A percentile compares a stretch with the other conserved stretches of the same genome.
phyloP scores from a whole-genome alignment of 2,113 vertebrate species.

The Carettochelys insculpta region DNA sequence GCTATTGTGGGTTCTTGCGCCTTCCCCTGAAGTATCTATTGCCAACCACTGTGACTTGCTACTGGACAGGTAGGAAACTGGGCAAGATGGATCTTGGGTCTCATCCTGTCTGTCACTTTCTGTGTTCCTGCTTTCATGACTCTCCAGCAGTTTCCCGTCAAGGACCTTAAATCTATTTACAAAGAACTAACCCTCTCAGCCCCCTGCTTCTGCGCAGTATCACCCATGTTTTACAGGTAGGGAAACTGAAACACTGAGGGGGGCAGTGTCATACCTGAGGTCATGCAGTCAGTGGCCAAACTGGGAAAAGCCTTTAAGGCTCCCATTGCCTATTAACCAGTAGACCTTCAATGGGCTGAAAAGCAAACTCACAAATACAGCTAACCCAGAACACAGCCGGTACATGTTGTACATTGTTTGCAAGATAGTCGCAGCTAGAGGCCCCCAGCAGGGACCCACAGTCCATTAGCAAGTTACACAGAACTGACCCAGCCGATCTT shows the following conservation, averaged over 20 bases:
- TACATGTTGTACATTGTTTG: background rate
- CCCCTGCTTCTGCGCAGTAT: accelerated
- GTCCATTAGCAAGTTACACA: background rate
- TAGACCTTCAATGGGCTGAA: background rate
- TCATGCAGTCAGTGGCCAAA: background rate
- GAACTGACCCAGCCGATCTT: background rate
- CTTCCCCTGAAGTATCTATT: background rate
- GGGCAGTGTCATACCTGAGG: background rate
- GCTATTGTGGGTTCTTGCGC: background rate
- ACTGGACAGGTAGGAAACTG: background rate
- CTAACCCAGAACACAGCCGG: background rate
- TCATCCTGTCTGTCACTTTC: background rate
- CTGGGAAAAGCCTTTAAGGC: background rate
- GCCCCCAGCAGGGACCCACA: background rate
- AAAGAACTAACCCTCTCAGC: background rate
- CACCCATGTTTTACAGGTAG: background rate
- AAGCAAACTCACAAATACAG: background rate
- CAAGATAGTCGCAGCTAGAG: background rate
- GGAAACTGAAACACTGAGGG: background rate
- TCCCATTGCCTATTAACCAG: background rate
- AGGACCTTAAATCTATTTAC: background rate
- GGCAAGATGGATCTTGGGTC: background rate
- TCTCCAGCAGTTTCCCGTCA: background rate
- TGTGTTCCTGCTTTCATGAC: background rate
- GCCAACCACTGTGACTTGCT: background rate